Evolutionary conservation across 2,797 vertebrate genomes (phyloP).

Genomic region (Parauchenoglanis punctatus): DNA sequence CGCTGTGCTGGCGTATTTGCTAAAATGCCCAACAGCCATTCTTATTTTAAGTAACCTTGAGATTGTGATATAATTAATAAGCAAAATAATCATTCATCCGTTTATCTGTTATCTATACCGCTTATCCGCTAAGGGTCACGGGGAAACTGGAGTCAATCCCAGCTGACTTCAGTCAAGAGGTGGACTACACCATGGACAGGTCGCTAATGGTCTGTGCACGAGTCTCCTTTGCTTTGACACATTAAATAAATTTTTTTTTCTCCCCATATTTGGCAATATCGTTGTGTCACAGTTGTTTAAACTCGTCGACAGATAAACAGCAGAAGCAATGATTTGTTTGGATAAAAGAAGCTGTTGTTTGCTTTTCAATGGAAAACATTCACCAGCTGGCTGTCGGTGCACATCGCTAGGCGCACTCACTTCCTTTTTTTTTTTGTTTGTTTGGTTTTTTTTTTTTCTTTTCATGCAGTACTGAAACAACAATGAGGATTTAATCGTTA

Average conservation of each 20-base stretch:
- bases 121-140: too few relatives aligned
- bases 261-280: not conserved
- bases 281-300: not conserved
- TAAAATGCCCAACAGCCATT: not conserved
- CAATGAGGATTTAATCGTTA: not conserved
- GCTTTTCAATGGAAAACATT: conserved; percentile 10
- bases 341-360: not conserved
- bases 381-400: not conserved
- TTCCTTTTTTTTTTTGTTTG: not conserved
- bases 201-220: not conserved
- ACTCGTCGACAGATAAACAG: not conserved
- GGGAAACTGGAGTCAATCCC: too few relatives aligned
- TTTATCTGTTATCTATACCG: too few relatives aligned
- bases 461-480: not conserved
- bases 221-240: not conserved
- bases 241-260: not conserved
- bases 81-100: not conserved
- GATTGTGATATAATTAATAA: not conserved
- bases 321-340: conserved; percentile 1
- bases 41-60: not conserved
- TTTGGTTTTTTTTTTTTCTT: not conserved
- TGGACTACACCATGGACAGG: too few relatives aligned
- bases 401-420: not conserved
- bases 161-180: too few relatives aligned
- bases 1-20: not conserved